These are phyloP conservation scores for Drosophila algonquin DNA, from an alignment of 2,888 invertebrate species.

Conservation along the genomic window DNA sequence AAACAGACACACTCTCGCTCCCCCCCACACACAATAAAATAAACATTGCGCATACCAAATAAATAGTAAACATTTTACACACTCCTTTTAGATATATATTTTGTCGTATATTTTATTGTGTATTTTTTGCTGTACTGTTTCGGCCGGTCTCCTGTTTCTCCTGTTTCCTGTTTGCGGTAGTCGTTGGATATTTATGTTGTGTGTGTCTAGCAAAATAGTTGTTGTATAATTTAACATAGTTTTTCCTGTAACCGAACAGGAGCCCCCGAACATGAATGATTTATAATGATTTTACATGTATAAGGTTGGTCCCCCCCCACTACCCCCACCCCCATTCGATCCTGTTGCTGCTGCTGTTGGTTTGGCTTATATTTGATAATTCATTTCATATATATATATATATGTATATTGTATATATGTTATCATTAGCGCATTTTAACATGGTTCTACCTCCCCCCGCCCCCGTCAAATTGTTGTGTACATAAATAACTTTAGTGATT, in stretches of 20 bases:
- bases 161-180: constrained; percentile 25
- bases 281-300: constrained; percentile 24
- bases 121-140: neutral
- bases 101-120: constrained; percentile 8
- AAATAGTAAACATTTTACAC: constrained; percentile 37
- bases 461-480: constrained; percentile 4
- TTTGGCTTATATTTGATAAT: constrained; percentile 42
- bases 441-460: constrained; percentile 20
- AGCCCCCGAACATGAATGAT: constrained; percentile 24
- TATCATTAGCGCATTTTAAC: constrained; percentile 42
- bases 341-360: constrained; percentile 25
- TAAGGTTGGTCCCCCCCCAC: neutral
- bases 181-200: constrained; percentile 33
- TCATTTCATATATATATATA: constrained; percentile 30
- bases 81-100: neutral
- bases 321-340: neutral
- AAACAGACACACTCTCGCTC: neutral
- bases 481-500: constrained; percentile 32
- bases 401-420: constrained; percentile 16
- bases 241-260: constrained; percentile 20
- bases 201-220: constrained; percentile 27
- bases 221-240: constrained; percentile 25
- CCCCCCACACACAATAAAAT: neutral
- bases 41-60: constrained; percentile 18
- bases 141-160: constrained; percentile 1